These are phyloP conservation scores for Apteryx owenii DNA, from an alignment of 2,113 vertebrate species.

Conservation along the genomic window DNA sequence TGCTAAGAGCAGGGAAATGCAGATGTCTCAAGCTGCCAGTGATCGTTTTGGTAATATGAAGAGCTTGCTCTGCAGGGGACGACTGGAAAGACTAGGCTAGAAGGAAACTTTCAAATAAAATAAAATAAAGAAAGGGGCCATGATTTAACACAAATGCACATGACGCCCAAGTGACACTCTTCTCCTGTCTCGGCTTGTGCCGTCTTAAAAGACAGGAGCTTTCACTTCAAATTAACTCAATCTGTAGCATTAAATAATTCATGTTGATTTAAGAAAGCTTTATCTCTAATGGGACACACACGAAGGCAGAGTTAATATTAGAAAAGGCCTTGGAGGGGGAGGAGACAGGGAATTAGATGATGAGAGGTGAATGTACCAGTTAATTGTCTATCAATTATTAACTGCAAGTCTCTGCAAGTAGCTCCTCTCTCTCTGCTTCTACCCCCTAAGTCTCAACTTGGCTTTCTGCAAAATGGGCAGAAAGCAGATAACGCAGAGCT, in stretches of 20 bases:
- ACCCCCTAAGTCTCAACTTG: neutral
- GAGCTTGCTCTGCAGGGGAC: conserved; percentile 1
- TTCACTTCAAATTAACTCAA: conserved; percentile 65
- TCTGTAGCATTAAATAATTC: conserved; percentile 72
- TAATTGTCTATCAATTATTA: conserved; percentile 66
- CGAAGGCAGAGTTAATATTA: conserved; percentile 61
- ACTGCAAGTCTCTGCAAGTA: neutral
- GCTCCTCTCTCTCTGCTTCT: neutral
- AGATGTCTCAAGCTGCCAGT: conserved; percentile 40
- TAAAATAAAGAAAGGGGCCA: neutral
- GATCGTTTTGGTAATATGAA: conserved; percentile 6
- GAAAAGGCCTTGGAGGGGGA: neutral
- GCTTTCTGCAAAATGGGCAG: neutral
- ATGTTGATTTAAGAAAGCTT: conserved; percentile 71
- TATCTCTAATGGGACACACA: conserved; percentile 61
- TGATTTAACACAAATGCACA: neutral
- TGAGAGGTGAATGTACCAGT: conserved; percentile 40
- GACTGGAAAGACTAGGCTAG: neutral
- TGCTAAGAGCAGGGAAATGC: neutral
- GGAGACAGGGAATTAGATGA: neutral
- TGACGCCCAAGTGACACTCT: neutral
- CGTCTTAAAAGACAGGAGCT: conserved; percentile 19
- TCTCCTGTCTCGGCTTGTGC: neutral
- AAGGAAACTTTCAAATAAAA: neutral
- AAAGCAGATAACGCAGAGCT: too few relatives aligned